Conservation (phyloP, 2,888 invertebrate genomes). For the Epirrhoe alternata region DNA sequence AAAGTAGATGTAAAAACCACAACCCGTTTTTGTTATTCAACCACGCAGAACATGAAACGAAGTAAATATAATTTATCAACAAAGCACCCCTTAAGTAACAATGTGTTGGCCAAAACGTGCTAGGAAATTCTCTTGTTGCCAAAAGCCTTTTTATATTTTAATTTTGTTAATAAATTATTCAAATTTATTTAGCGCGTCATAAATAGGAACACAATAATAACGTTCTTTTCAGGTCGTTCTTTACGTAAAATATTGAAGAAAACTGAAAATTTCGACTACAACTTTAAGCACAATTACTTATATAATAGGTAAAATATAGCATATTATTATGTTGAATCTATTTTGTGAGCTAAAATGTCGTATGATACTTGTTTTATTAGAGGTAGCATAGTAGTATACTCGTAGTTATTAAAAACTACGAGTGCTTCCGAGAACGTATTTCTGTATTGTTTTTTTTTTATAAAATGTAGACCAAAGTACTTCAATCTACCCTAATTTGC, state of each 20-base stretch:
- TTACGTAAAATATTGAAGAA: not conserved
- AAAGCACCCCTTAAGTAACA: conserved; percentile 3
- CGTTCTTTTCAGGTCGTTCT: not conserved
- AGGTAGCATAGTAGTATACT: too few species aligned
- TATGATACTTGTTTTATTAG: too few species aligned
- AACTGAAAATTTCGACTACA: not conserved
- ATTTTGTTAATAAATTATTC: conserved; percentile 38
- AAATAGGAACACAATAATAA: not conserved
- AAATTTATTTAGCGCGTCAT: conserved; percentile 15
- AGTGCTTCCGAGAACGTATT: too few species aligned
- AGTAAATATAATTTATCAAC: conserved; percentile 20
- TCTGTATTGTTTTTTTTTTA: too few species aligned
- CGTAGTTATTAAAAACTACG: too few species aligned
- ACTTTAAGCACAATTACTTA: too few species aligned
- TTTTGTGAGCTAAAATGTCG: too few species aligned
- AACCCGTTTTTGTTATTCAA: not conserved
- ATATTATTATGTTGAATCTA: too few species aligned
- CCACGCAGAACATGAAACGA: conserved; percentile 8
- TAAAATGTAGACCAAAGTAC: not conserved
- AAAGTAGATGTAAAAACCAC: not conserved
- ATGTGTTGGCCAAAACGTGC: conserved; percentile 25
- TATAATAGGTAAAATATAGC: too few species aligned
- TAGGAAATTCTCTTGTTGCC: conserved; percentile 34
- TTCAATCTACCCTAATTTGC: conserved; percentile 1
- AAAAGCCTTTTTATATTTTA: conserved; percentile 28